phyloP scores from a whole-genome alignment of 2,797 vertebrate species.

The Sebastes diploproa region DNA sequence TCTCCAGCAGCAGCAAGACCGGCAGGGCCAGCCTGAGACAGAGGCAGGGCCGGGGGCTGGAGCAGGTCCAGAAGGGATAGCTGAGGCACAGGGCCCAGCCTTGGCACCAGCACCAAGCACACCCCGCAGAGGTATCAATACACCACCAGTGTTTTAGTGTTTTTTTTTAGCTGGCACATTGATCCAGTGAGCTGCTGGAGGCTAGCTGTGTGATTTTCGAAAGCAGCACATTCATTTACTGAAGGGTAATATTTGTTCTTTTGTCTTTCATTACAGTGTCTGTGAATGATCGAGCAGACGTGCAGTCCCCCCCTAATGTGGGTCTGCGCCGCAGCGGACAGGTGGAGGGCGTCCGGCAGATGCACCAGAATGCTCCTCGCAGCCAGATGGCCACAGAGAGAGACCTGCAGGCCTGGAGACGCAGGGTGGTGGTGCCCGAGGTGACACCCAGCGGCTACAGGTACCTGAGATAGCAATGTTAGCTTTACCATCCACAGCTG shows the following conservation, averaged over 20 bases:
- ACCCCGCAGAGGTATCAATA: slow-evolving; percentile 88
- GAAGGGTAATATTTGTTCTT: neutral
- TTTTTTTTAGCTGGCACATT: neutral
- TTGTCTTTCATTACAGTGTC: slow-evolving; percentile 78
- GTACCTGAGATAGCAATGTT: slow-evolving; percentile 64
- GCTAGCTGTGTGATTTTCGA: neutral
- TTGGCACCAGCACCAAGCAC: slow-evolving; percentile 77
- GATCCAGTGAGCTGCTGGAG: neutral
- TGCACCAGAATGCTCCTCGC: slow-evolving; percentile 95
- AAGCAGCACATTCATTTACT: neutral
- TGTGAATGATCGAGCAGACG: slow-evolving; percentile 88
- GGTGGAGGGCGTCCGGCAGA: slow-evolving; percentile 95
- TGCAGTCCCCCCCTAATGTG: slow-evolving; percentile 93
- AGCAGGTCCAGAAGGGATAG: slow-evolving; percentile 44
- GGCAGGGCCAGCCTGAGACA: slow-evolving; percentile 54
- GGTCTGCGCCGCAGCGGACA: slow-evolving; percentile 94
- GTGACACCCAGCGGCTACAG: slow-evolving; percentile 84
- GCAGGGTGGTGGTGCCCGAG: slow-evolving; percentile 94
- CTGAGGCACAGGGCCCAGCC: slow-evolving; percentile 65
- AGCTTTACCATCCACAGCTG: neutral
- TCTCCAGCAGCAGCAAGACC: slow-evolving; percentile 89
- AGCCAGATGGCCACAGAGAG: slow-evolving; percentile 96
- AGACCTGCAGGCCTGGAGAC: slow-evolving; percentile 94
- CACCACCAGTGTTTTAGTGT: neutral
- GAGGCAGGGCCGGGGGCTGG: slow-evolving; percentile 61